These are phyloP conservation scores for Pomatostomus ruficeps DNA, from an alignment of 2,113 vertebrate species.

Conservation along the genomic window DNA sequence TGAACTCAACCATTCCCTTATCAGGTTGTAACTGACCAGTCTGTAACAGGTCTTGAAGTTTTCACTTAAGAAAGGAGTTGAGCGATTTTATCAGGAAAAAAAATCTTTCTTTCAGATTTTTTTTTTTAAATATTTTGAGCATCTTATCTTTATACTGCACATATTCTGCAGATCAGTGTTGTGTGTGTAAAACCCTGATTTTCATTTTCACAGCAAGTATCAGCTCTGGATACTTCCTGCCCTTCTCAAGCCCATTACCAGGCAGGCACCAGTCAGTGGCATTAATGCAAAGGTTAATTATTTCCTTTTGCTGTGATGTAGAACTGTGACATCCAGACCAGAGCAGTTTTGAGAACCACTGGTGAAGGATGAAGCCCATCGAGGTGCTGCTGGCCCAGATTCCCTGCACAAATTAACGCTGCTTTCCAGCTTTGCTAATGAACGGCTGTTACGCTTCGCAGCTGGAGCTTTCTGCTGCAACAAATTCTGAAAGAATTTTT, in stretches of 20 bases:
- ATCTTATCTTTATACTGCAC: neutral
- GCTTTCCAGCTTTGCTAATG: slow-evolving; percentile 45
- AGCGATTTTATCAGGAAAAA: neutral
- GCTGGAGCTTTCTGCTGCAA: slow-evolving; percentile 43
- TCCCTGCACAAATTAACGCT: slow-evolving; percentile 38
- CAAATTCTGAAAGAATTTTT: slow-evolving; percentile 3
- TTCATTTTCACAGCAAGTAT: neutral
- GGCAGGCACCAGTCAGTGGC: neutral
- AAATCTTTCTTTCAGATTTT: neutral
- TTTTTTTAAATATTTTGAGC: neutral
- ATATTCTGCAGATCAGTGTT: too few species aligned
- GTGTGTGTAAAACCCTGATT: neutral
- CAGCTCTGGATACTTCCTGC: neutral
- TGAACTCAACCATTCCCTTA: neutral
- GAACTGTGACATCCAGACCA: neutral
- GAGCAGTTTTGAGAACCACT: neutral
- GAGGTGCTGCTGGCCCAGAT: neutral
- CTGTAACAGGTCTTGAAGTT: neutral
- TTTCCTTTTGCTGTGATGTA: neutral
- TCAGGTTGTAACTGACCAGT: neutral
- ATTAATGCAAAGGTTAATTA: neutral
- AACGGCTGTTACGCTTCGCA: slow-evolving; percentile 23
- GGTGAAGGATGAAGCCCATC: neutral
- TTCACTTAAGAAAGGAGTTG: neutral
- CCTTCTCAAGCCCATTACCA: neutral